phyloP scores from a whole-genome alignment of 2,113 vertebrate species.

The Cyphomyrus discorhynchus region DNA sequence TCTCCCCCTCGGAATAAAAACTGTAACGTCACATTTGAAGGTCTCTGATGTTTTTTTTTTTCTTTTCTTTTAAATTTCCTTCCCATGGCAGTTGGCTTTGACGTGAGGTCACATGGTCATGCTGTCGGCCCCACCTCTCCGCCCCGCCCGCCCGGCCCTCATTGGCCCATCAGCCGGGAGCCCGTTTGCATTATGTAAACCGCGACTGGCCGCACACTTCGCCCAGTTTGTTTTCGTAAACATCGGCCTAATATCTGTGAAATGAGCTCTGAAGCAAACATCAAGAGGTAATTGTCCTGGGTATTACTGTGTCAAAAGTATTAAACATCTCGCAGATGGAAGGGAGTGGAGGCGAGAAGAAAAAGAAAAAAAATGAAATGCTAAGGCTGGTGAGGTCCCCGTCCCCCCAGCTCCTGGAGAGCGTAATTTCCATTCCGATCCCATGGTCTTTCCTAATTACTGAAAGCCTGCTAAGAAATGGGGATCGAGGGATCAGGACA shows the following conservation, averaged over 20 bases:
- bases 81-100: not conserved
- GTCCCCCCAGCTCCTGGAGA: not conserved
- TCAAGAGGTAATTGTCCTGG: conserved; percentile 20
- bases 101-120: not conserved
- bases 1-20: conserved; percentile 15
- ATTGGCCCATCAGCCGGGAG: not conserved
- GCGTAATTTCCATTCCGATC: conserved; percentile 19
- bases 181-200: conserved; percentile 30
- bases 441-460: conserved; percentile 22
- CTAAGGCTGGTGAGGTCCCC: not conserved
- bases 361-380: not conserved
- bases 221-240: conserved; percentile 19
- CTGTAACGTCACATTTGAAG: not conserved
- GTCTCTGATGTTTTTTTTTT: not conserved
- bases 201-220: not conserved
- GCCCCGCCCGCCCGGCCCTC: not conserved
- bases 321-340: conserved; percentile 16
- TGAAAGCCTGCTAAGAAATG: not conserved
- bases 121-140: not conserved
- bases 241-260: conserved; percentile 30
- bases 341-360: not conserved
- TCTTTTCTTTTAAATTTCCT: not conserved
- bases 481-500: conserved; percentile 9
- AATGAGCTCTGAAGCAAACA: conserved; percentile 28
- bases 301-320: conserved; percentile 27